phyloP scores from a whole-genome alignment of 2,113 vertebrate species.

The Thalassoma bifasciatum region DNA sequence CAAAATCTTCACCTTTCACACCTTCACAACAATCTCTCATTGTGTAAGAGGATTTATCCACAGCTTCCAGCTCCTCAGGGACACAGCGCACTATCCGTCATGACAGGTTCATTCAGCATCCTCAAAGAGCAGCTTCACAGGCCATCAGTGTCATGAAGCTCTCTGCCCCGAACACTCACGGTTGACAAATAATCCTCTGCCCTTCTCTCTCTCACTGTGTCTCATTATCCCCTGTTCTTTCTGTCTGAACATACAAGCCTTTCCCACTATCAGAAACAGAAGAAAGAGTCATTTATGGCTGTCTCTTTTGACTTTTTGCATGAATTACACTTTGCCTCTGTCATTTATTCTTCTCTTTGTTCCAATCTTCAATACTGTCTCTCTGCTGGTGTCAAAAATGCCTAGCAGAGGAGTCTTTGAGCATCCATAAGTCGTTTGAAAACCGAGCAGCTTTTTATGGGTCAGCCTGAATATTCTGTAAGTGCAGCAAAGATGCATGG shows the following conservation, averaged over 20 bases:
- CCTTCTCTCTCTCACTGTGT: conserved; percentile 18
- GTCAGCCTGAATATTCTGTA: conserved; percentile 21
- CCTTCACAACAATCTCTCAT: neutral
- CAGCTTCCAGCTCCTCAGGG: conserved; percentile 32
- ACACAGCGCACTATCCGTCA: conserved; percentile 46
- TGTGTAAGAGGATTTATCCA: conserved; percentile 11
- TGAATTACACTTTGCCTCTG: conserved; percentile 28
- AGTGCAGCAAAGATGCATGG: neutral
- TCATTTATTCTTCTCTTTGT: conserved; percentile 20
- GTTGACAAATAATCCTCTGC: conserved; percentile 58
- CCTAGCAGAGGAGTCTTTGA: conserved; percentile 15
- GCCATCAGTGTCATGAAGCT: conserved; percentile 64
- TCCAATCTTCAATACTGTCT: conserved; percentile 26
- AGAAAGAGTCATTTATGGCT: conserved; percentile 31
- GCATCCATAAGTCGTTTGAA: neutral
- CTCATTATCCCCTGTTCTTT: conserved; percentile 48
- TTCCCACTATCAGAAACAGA: conserved; percentile 4
- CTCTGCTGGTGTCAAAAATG: conserved; percentile 16
- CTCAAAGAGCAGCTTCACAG: conserved; percentile 68
- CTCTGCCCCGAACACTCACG: conserved; percentile 43
- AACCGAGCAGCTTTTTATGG: neutral
- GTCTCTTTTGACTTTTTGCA: neutral
- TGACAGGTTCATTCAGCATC: conserved; percentile 63
- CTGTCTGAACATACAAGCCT: neutral
- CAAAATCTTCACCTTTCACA: neutral